A percentile compares a stretch with the other conserved stretches of the same genome.
These are phyloP conservation scores for Callopanchax toddi DNA, from an alignment of 2,113 vertebrate species.

Conservation along the genomic window DNA sequence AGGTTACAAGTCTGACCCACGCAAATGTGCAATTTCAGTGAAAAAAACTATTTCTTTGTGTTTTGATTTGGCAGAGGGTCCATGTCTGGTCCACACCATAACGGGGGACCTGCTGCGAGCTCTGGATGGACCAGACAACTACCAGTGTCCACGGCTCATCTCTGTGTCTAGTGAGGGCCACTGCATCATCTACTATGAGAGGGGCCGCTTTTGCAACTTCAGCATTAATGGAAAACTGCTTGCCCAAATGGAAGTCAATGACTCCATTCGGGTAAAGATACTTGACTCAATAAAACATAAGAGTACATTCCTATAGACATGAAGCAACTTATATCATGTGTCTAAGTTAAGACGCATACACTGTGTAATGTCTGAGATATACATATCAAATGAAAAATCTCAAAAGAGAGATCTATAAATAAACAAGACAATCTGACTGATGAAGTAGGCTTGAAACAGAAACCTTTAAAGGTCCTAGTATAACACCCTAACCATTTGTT, in stretches of 20 bases:
- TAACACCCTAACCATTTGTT: too few species aligned
- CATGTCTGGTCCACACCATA: constrained; percentile 98
- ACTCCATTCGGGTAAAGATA: constrained; percentile 88
- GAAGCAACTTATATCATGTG: not conserved
- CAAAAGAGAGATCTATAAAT: not conserved
- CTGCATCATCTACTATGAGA: constrained; percentile 96
- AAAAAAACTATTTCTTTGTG: not conserved
- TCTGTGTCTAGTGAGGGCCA: constrained; percentile 96
- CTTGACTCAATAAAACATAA: not conserved
- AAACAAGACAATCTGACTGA: not conserved
- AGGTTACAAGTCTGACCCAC: constrained; percentile 2
- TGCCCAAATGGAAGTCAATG: constrained; percentile 95
- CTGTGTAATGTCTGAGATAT: not conserved
- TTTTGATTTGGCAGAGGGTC: constrained; percentile 84
- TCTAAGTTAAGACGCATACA: not conserved
- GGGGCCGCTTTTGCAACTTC: constrained; percentile 96
- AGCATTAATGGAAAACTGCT: constrained; percentile 97
- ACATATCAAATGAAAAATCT: not conserved
- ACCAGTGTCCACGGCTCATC: constrained; percentile 89
- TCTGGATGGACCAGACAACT: constrained; percentile 93
- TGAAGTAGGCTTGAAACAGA: not conserved
- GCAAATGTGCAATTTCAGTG: not conserved
- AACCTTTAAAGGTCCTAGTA: too few species aligned
- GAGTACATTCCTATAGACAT: not conserved
- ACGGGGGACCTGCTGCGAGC: constrained; percentile 96